A percentile compares a stretch with the other conserved stretches of the same genome.
Evolutionary conservation across 92 coral and sea anemone species (phyloP).

Genomic region (Phenganax marumi): DNA sequence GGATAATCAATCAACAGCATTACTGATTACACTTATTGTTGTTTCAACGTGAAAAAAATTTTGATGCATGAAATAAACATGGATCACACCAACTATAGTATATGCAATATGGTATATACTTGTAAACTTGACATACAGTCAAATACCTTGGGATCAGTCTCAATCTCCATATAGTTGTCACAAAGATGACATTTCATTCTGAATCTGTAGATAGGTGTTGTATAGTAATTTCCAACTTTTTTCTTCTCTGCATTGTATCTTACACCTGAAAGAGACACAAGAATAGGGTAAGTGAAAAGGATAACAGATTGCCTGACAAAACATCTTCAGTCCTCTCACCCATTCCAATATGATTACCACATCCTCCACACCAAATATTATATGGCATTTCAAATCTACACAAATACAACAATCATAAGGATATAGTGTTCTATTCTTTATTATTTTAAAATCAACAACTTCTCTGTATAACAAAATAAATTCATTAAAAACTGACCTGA

Average conservation of each 20-base stretch:
- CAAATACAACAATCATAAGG: not conserved
- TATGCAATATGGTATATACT: not conserved
- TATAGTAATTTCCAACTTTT: slow-evolving; percentile 97
- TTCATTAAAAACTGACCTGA: slow-evolving; percentile 59
- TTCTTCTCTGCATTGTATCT: slow-evolving; percentile 98
- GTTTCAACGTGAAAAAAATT: not conserved
- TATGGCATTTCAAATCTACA: slow-evolving; percentile 95
- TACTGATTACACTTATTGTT: not conserved
- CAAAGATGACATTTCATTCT: slow-evolving; percentile 99
- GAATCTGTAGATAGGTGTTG: slow-evolving; percentile 97
- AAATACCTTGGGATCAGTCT: slow-evolving; percentile 92
- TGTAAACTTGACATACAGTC: not conserved
- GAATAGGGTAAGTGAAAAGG: not conserved
- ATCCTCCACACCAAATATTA: slow-evolving; percentile 99
- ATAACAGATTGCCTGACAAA: not conserved
- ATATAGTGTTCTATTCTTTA: not conserved
- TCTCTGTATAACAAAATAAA: not conserved
- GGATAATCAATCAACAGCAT: not conserved
- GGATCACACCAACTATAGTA: no score
- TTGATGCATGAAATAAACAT: no score
- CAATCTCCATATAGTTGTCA: slow-evolving; percentile 96
- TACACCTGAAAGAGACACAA: slow-evolving; percentile 65
- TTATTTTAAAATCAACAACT: not conserved
- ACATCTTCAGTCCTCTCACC: slow-evolving; percentile 52
- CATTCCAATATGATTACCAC: slow-evolving; percentile 95